Base-by-base conservation (phyloP, 35 echinoderm and acorn worm species). In the Patiria miniata region DNA sequence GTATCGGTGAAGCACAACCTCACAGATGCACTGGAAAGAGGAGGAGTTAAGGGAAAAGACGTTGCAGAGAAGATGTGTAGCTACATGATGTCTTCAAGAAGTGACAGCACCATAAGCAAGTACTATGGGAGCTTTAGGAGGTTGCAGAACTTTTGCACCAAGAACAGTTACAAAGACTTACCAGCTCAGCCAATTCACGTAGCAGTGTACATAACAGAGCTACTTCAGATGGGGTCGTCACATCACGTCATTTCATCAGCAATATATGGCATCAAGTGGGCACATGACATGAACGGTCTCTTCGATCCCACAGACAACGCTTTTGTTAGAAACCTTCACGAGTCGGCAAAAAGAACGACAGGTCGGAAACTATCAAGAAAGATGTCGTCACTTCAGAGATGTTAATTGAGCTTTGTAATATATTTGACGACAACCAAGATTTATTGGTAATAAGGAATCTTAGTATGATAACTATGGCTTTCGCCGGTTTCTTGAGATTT, bases 321-420 rank as follows among this genome's bases (percentile, higher is more conserved):
- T 30, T 83, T 83, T 34, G 9, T 83, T 5, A 39, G 51, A 6
- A 55, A 57, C 54, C 36, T 83, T 7, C 28, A 34, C 1, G 21
- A 30, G 3, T 33, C 50, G 6, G 17, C 55, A 57, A 83, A 83
- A 34, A 5, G 79, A 23, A 57, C 0, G 8, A 44, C 40, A 10
- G 81, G 50, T 34, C 51, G 32, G 18, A 26, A 5, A 58, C 55
- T 3, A 16, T 57, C 9, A 83, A 83, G 30, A 83, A 83, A 47
- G 81, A 83, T 5, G 37, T n/a, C n/a, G n/a, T 55, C 34, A 83
- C 81, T 56, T 22, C 30, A 10, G 52, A 83, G 2, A 59, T 82
- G 28, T 4, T 83, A 0, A 55, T 36, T 12, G 52, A 12, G 42
- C 42, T 47, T 12, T 47, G 4, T 47, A 47, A 47, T 47, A 47